These are phyloP conservation scores for Panagrolaimus sp. DNA, from an alignment of 1,140 invertebrate species.

Conservation along the genomic window DNA sequence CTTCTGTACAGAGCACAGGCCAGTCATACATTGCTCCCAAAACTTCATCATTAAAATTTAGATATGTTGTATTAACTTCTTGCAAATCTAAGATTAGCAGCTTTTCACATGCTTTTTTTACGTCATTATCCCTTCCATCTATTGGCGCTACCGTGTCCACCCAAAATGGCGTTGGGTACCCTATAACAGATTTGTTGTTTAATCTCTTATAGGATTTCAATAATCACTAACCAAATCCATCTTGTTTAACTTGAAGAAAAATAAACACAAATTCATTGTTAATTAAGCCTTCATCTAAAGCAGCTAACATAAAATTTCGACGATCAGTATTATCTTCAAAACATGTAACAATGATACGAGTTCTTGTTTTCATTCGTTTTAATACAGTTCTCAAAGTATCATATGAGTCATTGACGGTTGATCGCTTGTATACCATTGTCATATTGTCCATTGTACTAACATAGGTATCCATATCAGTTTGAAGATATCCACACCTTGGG, in stretches of 20 bases:
- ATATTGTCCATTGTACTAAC: background rate
- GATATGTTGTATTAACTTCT: background rate
- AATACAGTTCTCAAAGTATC: background rate
- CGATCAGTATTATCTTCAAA: conserved; percentile 13
- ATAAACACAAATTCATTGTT: conserved; percentile 19
- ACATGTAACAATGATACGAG: conserved; percentile 3
- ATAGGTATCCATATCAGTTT: conserved; percentile 1
- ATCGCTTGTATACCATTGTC: conserved; percentile 1
- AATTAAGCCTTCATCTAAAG: conserved; percentile 4
- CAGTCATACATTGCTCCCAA: background rate
- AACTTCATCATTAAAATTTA: conserved; percentile 6
- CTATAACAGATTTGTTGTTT: background rate
- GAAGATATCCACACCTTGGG: background rate
- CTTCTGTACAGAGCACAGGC: background rate
- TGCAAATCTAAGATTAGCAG: background rate
- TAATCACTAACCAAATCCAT: conserved; percentile 15
- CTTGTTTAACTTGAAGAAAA: conserved; percentile 14
- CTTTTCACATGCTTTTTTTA: conserved; percentile 13
- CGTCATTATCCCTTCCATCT: conserved; percentile 1
- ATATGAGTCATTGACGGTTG: background rate
- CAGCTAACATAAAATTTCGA: conserved; percentile 21
- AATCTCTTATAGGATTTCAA: no score
- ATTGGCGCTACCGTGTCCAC: background rate
- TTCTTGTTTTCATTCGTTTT: background rate
- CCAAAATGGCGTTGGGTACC: conserved; percentile 19